phyloP scores from a whole-genome alignment of 2,888 invertebrate genomes.

The Laspeyria flexula region DNA sequence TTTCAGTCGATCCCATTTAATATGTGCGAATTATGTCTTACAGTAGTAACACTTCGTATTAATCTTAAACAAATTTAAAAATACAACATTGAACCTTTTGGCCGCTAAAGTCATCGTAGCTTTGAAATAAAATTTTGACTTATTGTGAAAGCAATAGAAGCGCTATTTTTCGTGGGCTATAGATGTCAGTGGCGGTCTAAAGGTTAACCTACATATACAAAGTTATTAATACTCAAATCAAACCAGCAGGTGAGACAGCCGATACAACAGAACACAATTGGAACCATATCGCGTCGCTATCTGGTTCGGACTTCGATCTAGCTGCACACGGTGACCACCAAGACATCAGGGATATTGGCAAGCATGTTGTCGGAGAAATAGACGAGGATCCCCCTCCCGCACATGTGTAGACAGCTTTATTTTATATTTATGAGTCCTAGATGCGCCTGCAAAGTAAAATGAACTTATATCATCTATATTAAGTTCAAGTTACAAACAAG shows the following conservation, averaged over 20 bases:
- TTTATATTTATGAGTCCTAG: neutral
- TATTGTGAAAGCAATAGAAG: too few relatives aligned
- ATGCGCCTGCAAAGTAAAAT: neutral
- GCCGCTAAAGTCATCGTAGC: too few relatives aligned
- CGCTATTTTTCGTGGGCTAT: too few relatives aligned
- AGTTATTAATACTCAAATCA: conserved; percentile 9
- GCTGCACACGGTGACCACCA: conserved; percentile 83
- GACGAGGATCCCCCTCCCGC: conserved; percentile 55
- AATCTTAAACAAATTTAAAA: neutral
- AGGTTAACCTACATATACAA: too few relatives aligned
- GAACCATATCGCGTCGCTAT: conserved; percentile 85
- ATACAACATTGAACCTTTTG: too few relatives aligned
- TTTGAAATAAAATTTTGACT: too few relatives aligned
- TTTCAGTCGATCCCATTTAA: too few relatives aligned
- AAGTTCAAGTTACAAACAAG: too few relatives aligned
- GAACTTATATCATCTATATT: neutral
- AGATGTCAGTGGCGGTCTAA: too few relatives aligned
- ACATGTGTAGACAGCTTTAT: conserved; percentile 53
- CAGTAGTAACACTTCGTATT: neutral
- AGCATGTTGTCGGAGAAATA: conserved; percentile 57
- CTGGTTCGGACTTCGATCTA: conserved; percentile 88
- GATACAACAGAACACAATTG: conserved; percentile 65
- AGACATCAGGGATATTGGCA: conserved; percentile 58
- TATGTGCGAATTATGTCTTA: too few relatives aligned
- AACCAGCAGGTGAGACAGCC: conserved; percentile 48